These are phyloP conservation scores for Mythimna pallens DNA, from an alignment of 2,888 invertebrate genomes.

Conservation along the genomic window DNA sequence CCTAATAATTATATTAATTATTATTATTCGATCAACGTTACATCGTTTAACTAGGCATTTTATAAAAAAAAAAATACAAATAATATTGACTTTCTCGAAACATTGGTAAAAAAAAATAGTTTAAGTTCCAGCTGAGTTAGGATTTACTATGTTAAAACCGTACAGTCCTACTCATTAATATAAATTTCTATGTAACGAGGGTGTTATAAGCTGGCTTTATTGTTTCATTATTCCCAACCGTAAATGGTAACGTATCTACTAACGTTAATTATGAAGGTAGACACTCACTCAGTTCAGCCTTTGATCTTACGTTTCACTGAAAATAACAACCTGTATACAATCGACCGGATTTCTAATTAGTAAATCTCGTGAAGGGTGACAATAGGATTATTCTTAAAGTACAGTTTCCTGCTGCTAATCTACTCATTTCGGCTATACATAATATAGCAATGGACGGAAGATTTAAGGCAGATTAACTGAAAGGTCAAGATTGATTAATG, in stretches of 20 bases:
- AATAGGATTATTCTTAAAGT: slow-evolving; percentile 33
- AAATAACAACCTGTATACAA: neutral
- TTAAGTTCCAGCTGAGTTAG: no score
- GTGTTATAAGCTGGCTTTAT: neutral
- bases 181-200: neutral
- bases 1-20: no score
- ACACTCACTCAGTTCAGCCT: neutral
- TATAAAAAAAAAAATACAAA: no score
- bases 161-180: no score
- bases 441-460: neutral
- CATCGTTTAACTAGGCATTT: no score
- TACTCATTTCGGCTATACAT: slow-evolving; percentile 9
- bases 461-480: neutral
- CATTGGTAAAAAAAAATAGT: no score
- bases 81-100: no score
- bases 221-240: neutral
- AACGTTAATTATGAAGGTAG: slow-evolving; percentile 13
- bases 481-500: neutral
- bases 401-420: slow-evolving; percentile 4
- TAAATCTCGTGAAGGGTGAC: neutral
- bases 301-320: slow-evolving; percentile 27
- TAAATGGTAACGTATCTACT: neutral
- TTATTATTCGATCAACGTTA: no score
- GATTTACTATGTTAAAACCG: no score
- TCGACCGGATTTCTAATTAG: slow-evolving; percentile 18